Base-by-base conservation (phyloP, 2,888 invertebrate species). In the Drosophila austrosaltans region DNA sequence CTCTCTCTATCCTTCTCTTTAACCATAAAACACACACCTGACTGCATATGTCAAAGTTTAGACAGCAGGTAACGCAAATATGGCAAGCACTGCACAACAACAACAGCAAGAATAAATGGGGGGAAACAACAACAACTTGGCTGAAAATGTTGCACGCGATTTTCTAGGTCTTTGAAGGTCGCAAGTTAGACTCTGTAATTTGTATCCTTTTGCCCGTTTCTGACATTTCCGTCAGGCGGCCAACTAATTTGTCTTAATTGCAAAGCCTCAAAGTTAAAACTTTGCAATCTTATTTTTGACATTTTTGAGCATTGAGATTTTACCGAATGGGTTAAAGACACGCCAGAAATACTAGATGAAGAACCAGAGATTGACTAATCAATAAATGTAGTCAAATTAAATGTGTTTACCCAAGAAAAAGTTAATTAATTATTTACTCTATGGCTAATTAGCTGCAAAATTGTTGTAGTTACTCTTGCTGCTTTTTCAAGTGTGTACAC, bases 41-140 rank as follows among this genome's bases (percentile, higher is more conserved):
- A 82, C 76, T 76, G 78, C 80, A 84, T 87, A 87, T 87, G 87
- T 82, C 89, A 89, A 78, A 89, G 87, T 81, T 87, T 82, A 83
- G 90, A 90, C 89, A 87, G 78, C 77, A 70, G 71, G 85, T 60
- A 90, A 85, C 86, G 80, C 80, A 90, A 85, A 89, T 90, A 85
- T 90, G 82, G 82, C 80, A 75, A 48, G 48, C 22, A 48, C 22
- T 22, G 20, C 36, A 36, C 36, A 36, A 36, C 36, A 36, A 36
- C 10, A 36, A 36, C 36, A 28, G 5, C 28, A 36, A 32, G 32
- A 32, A 32, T 32, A 3, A 32, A 28, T 2, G 7, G 44, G 7
- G 44, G 20, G 42, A 20, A 16, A 70, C 68, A 54, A 58, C 56
- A 72, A 72, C 40, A 42, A 65, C 48, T 36, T 36, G 44, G 30